Evolutionary conservation across 2,888 invertebrate species (phyloP), one percentile per base, ranked within the genome.

Genomic region (Pherbina coryleti): DNA sequence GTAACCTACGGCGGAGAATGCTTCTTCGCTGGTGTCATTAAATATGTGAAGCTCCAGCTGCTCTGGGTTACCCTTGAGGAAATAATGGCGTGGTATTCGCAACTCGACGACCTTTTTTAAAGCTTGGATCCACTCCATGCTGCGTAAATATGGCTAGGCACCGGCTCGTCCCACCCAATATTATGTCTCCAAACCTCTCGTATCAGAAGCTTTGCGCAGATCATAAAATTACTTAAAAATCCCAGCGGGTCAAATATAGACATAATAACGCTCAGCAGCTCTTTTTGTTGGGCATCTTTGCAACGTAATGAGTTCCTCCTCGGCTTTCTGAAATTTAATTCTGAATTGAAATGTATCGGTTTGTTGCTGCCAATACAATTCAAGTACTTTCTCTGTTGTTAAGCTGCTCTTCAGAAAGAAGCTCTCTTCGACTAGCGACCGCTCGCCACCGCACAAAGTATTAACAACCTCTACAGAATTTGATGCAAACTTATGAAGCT

Each of bases 401-500:
- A 19, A 22, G 70, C 28, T 70, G 14, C 55, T 57, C 34, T 5
- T 53, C 69, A 17, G 51, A 51, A n/a, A n/a, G 7, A 5, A 17
- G 14, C 3, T 66, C 4, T 11, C 34, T 44, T 8, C 66, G 44
- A 37, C 25, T n/a, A 17, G 17, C 44, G 28, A 34, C 55, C 49
- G 34, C 44, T 74, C 60, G 60, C 11, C 74, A 25, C 11, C 37
- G 34, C 57, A 44, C 8, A 11, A 37, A 4, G 76, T 51, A 57
- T 67, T 67, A 44, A 44, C 66, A 44, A 77, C 49, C 31, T 79
- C 75, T 4, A 1, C 44, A 17, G 78, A 72, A 25, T 82, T 79
- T 1, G 79, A 81, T 11, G 76, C 28, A 34, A 81, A 81, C 8
- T 77, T 74, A 37, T 79, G 75, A 22, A 82, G 17, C 9, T 80